These are phyloP conservation scores for Dreissena polymorpha DNA, from an alignment of 1,140 invertebrate species.

Conservation along the genomic window DNA sequence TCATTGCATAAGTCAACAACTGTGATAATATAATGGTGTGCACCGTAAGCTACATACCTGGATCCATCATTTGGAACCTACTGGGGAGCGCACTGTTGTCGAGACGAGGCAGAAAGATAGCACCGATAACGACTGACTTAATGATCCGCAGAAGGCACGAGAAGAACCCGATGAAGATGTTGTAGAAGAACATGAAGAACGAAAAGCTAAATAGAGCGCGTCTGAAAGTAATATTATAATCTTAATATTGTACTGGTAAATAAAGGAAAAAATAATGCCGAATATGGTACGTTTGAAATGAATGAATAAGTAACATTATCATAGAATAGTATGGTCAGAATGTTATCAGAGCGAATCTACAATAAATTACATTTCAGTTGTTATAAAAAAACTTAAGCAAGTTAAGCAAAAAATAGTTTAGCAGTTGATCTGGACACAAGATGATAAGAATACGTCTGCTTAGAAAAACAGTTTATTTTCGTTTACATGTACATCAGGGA, in stretches of 20 bases:
- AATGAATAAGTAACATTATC: too few relatives aligned
- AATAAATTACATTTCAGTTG: too few relatives aligned
- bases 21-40: neutral
- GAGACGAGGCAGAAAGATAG: slow-evolving; percentile 56
- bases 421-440: too few relatives aligned
- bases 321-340: too few relatives aligned
- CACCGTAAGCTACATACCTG: slow-evolving; percentile 49
- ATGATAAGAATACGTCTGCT: too few relatives aligned
- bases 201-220: slow-evolving; percentile 59
- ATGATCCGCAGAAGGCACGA: slow-evolving; percentile 64
- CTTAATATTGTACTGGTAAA: neutral
- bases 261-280: too few relatives aligned
- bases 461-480: too few relatives aligned
- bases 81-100: slow-evolving; percentile 63
- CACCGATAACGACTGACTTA: slow-evolving; percentile 61
- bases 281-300: too few relatives aligned
- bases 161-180: slow-evolving; percentile 64
- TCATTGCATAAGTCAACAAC: neutral
- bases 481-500: too few relatives aligned
- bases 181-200: slow-evolving; percentile 70
- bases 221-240: slow-evolving; percentile 42
- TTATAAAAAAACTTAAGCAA: too few relatives aligned
- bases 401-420: too few relatives aligned
- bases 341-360: too few relatives aligned
- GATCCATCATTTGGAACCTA: slow-evolving; percentile 63